Conservation (phyloP, 2,888 invertebrate genomes). For the Xanthia togata region DNA sequence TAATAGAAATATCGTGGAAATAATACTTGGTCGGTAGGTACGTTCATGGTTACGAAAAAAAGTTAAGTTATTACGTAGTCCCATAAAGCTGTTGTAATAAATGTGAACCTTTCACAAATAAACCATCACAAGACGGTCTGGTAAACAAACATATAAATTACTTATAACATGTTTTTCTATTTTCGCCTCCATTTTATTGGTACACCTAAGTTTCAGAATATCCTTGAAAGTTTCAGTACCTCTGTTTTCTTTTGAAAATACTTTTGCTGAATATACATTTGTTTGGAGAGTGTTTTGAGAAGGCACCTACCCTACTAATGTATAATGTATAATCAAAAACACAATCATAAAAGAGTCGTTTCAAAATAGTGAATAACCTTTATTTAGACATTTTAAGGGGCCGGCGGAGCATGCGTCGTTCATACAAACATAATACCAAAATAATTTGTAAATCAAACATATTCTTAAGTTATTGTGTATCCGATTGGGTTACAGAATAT, state of each 20-base stretch:
- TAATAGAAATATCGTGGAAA: neutral
- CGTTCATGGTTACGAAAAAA: neutral
- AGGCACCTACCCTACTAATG: neutral
- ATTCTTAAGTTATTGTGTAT: no score
- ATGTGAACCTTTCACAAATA: conserved; percentile 27
- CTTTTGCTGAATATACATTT: conserved; percentile 13
- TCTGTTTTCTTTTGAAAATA: conserved; percentile 27
- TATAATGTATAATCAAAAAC: neutral
- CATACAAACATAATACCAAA: no score
- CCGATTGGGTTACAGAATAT: no score
- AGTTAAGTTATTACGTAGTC: neutral
- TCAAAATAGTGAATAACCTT: neutral
- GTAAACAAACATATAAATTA: conserved; percentile 65
- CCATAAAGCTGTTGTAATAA: conserved; percentile 22
- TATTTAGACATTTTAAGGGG: neutral
- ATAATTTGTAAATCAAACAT: no score
- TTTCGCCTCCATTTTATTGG: conserved; percentile 30
- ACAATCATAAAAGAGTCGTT: neutral
- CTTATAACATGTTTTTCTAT: conserved; percentile 48
- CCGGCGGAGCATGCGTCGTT: no score
- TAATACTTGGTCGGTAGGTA: neutral
- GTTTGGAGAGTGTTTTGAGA: neutral
- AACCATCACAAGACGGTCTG: conserved; percentile 19
- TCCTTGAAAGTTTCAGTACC: conserved; percentile 35
- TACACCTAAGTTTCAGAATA: conserved; percentile 34